phyloP scores from a whole-genome alignment of 2,113 vertebrate species.

The Corvus cornix region DNA sequence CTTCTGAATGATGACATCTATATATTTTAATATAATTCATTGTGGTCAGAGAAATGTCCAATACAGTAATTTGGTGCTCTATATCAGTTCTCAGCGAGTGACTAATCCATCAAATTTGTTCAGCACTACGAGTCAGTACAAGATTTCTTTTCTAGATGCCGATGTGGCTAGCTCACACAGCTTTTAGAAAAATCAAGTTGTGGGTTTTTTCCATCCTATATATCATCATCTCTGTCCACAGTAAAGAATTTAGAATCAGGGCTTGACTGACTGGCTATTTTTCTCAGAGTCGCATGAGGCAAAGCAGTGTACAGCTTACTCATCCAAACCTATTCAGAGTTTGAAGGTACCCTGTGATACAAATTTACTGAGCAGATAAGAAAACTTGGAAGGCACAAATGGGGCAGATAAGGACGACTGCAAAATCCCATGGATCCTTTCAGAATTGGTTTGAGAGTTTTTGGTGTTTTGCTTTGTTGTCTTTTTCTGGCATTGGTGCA shows the following conservation, averaged over 20 bases:
- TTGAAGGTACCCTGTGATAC: slow-evolving; percentile 9
- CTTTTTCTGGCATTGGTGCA: slow-evolving; percentile 29
- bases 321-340: slow-evolving; percentile 19
- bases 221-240: not conserved
- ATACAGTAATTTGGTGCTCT: slow-evolving; percentile 3
- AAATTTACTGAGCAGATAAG: slow-evolving; percentile 41
- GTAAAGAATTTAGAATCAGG: slow-evolving; percentile 13
- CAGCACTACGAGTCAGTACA: slow-evolving; percentile 14
- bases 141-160: not conserved
- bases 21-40: slow-evolving; percentile 19
- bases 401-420: slow-evolving; percentile 36
- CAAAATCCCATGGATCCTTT: slow-evolving; percentile 37
- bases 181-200: slow-evolving; percentile 19
- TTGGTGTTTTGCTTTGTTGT: slow-evolving; percentile 55
- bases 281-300: not conserved
- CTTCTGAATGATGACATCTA: slow-evolving; percentile 13
- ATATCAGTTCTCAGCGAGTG: not conserved
- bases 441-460: slow-evolving; percentile 16
- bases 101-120: slow-evolving; percentile 42
- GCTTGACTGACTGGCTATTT: slow-evolving; percentile 21
- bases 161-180: not conserved
- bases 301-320: not conserved
- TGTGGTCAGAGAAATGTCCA: slow-evolving; percentile 14
- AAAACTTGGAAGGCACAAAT: slow-evolving; percentile 38
- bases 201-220: not conserved